These are phyloP conservation scores for Narcine bancroftii DNA, from an alignment of 2,113 vertebrate genomes.

Conservation along the genomic window DNA sequence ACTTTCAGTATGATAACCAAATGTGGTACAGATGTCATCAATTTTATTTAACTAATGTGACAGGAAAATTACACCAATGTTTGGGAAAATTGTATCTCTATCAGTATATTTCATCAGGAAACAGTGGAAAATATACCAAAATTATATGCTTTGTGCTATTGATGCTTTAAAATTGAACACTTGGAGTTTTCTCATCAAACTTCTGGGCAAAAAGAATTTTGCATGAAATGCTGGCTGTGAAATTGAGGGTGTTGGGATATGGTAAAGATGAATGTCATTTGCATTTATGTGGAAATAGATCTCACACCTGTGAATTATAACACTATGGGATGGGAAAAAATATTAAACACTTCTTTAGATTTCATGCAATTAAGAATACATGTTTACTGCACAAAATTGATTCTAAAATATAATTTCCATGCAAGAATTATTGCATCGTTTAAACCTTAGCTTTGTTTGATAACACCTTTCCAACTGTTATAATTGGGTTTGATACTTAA, in stretches of 20 bases:
- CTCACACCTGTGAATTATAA: neutral
- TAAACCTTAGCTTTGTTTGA: neutral
- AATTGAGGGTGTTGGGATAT: neutral
- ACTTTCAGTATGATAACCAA: too few relatives aligned
- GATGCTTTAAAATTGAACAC: too few relatives aligned
- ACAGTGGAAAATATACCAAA: too few relatives aligned
- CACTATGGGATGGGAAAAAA: neutral
- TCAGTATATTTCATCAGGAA: too few relatives aligned
- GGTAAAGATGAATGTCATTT: neutral
- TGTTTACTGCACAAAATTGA: neutral
- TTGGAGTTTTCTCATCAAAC: too few relatives aligned
- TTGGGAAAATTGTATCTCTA: too few relatives aligned
- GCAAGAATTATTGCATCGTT: neutral
- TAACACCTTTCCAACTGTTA: neutral
- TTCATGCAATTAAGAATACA: neutral
- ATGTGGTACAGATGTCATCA: too few relatives aligned
- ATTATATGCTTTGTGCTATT: too few relatives aligned
- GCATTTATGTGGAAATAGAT: neutral
- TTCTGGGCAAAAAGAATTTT: neutral
- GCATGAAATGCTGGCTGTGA: neutral
- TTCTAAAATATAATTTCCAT: neutral
- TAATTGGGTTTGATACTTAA: neutral
- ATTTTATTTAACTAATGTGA: too few relatives aligned
- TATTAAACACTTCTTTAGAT: too few relatives aligned
- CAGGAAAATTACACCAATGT: too few relatives aligned